Conservation (phyloP, 1,140 invertebrate genomes). For the Matsumurasca onukii region DNA sequence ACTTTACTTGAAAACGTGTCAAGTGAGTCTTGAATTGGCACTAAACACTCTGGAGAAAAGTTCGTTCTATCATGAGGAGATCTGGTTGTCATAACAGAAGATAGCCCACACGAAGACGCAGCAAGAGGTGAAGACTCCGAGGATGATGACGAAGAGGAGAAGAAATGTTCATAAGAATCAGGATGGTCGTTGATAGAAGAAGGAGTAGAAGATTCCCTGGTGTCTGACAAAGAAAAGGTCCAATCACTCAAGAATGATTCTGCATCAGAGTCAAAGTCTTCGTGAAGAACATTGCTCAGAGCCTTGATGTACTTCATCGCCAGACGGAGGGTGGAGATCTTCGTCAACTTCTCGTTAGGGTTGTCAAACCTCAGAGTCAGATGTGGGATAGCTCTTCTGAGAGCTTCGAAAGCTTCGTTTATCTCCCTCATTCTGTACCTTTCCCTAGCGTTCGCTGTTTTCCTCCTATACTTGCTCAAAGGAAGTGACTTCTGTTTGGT, state of each 20-base stretch:
- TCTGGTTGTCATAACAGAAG: background rate
- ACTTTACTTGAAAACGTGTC: background rate
- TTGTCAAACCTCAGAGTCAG: slow-evolving; percentile 22
- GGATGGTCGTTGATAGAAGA: slow-evolving; percentile 8
- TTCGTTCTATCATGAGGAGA: background rate
- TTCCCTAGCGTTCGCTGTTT: slow-evolving; percentile 84
- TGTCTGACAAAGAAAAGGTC: slow-evolving; percentile 16
- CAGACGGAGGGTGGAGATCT: slow-evolving; percentile 61
- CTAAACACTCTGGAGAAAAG: background rate
- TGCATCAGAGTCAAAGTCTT: slow-evolving; percentile 34
- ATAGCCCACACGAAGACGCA: background rate
- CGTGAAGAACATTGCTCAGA: slow-evolving; percentile 48
- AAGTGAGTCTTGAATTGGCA: background rate
- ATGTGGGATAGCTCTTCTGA: slow-evolving; percentile 69
- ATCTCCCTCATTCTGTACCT: slow-evolving; percentile 82
- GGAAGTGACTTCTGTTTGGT: slow-evolving; percentile 72
- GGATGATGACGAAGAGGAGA: slow-evolving; percentile 20
- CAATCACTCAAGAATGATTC: slow-evolving; percentile 36
- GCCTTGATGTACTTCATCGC: slow-evolving; percentile 66
- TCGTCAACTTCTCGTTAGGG: slow-evolving; percentile 57
- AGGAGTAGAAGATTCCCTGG: slow-evolving; percentile 12
- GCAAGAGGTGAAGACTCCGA: slow-evolving; percentile 3
- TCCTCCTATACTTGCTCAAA: slow-evolving; percentile 81
- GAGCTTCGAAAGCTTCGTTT: slow-evolving; percentile 77
- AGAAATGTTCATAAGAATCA: slow-evolving; percentile 10